Percentiles rank a stretch among this genome's conserved stretches.
phyloP scores from a whole-genome alignment of 2,888 invertebrate genomes.

The Drosophila picticornis region DNA sequence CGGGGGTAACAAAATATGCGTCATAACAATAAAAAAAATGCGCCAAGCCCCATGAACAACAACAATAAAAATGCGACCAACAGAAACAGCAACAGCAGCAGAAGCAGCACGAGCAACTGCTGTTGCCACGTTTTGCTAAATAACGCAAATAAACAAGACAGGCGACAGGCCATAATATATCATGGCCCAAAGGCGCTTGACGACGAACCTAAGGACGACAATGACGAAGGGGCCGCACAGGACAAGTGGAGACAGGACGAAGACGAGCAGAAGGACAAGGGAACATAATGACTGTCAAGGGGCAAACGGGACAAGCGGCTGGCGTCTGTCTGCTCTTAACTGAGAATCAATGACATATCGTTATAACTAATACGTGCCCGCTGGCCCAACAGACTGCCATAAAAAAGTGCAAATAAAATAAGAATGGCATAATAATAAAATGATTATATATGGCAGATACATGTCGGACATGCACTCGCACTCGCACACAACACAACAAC shows the following conservation, averaged over 20 bases:
- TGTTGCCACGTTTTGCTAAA: conserved; percentile 63
- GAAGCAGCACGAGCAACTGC: conserved; percentile 13
- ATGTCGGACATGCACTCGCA: conserved; percentile 3
- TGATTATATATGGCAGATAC: conserved; percentile 44
- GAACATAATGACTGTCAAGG: conserved; percentile 69
- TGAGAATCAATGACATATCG: conserved; percentile 79
- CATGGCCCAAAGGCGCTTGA: conserved; percentile 76
- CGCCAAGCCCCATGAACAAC: conserved; percentile 28
- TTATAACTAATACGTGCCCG: conserved; percentile 74
- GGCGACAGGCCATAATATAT: conserved; percentile 79
- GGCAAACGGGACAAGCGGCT: conserved; percentile 19
- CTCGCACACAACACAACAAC: conserved; percentile 18
- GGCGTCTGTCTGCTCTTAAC: conserved; percentile 57
- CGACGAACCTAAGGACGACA: conserved; percentile 41
- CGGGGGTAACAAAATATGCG: conserved; percentile 69
- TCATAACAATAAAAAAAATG: conserved; percentile 78
- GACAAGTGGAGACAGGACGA: conserved; percentile 18
- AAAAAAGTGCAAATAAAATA: conserved; percentile 61
- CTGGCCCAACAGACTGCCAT: conserved; percentile 58
- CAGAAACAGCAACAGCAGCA: background rate
- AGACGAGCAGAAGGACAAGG: conserved; percentile 24
- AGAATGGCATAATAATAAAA: conserved; percentile 54
- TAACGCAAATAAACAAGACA: conserved; percentile 78
- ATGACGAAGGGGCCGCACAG: conserved; percentile 14
- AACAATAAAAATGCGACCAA: conserved; percentile 1